Conservation (phyloP, 2,113 vertebrate species). For the Arizona elegans region DNA sequence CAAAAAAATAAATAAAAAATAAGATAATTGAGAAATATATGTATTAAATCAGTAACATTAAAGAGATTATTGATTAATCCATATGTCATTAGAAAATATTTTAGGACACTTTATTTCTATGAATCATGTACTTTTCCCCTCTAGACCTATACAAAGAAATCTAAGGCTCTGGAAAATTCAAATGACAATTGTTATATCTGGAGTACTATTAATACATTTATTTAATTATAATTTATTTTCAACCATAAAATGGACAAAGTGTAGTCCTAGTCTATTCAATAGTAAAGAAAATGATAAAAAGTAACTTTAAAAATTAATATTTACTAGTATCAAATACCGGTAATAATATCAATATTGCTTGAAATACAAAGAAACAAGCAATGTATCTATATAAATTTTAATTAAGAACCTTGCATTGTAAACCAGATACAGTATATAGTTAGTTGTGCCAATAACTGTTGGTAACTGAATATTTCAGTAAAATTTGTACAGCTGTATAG, state of each 20-base stretch:
- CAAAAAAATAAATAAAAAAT: neutral
- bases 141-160: neutral
- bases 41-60: neutral
- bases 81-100: neutral
- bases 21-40: neutral
- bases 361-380: constrained; percentile 80
- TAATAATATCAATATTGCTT: constrained; percentile 71
- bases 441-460: constrained; percentile 66
- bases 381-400: constrained; percentile 83
- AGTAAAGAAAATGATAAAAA: constrained; percentile 75
- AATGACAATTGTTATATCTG: constrained; percentile 67
- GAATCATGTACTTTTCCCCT: neutral
- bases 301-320: constrained; percentile 73
- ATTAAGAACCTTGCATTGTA: constrained; percentile 74
- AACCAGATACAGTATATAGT: constrained; percentile 70
- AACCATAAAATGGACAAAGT: constrained; percentile 81
- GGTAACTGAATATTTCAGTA: constrained; percentile 76
- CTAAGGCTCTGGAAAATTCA: constrained; percentile 41
- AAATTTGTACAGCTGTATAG: constrained; percentile 64
- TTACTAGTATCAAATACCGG: constrained; percentile 76
- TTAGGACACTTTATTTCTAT: neutral
- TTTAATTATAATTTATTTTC: constrained; percentile 78
- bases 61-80: neutral
- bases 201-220: constrained; percentile 81
- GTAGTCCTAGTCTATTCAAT: constrained; percentile 73